These are phyloP conservation scores for Hypsopygia costalis DNA, from an alignment of 2,888 invertebrate genomes.

Conservation along the genomic window DNA sequence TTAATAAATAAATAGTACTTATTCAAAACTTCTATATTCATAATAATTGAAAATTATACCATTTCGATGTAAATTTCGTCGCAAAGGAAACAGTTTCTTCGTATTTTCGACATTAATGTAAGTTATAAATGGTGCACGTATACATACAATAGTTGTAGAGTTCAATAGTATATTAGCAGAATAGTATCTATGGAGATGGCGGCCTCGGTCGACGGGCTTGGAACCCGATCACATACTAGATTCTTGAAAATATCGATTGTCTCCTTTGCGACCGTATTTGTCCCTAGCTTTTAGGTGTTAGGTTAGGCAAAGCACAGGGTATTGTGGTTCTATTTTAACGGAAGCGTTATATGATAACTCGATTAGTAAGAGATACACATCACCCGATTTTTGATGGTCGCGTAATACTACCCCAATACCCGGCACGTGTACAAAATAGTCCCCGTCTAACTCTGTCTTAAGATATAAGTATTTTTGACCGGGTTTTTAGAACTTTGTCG, in stretches of 20 bases:
- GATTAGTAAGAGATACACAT: slow-evolving; percentile 57
- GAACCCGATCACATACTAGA: no score
- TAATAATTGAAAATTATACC: slow-evolving; percentile 52
- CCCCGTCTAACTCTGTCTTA: slow-evolving; percentile 62
- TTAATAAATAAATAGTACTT: slow-evolving; percentile 72
- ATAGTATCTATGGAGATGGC: no score
- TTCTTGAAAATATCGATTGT: slow-evolving; percentile 40
- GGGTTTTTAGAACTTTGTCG: slow-evolving; percentile 10
- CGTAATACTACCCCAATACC: slow-evolving; percentile 79
- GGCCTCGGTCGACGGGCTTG: no score
- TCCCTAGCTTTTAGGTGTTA: slow-evolving; percentile 76
- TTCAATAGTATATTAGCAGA: no score
- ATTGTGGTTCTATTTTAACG: slow-evolving; percentile 79
- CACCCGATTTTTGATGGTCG: slow-evolving; percentile 52
- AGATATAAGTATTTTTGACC: slow-evolving; percentile 43
- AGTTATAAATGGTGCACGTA: not conserved
- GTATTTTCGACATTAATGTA: slow-evolving; percentile 22
- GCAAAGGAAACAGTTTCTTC: slow-evolving; percentile 64
- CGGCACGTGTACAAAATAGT: slow-evolving; percentile 58
- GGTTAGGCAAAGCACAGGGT: slow-evolving; percentile 76
- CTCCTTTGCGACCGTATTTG: slow-evolving; percentile 73
- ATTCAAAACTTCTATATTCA: slow-evolving; percentile 71
- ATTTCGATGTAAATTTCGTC: slow-evolving; percentile 72
- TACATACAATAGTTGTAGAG: not conserved
- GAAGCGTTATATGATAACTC: slow-evolving; percentile 63